Evolutionary conservation across 2,888 invertebrate species (phyloP), one percentile per base, ranked within the genome.

Genomic region (Erannis defoliaria): DNA sequence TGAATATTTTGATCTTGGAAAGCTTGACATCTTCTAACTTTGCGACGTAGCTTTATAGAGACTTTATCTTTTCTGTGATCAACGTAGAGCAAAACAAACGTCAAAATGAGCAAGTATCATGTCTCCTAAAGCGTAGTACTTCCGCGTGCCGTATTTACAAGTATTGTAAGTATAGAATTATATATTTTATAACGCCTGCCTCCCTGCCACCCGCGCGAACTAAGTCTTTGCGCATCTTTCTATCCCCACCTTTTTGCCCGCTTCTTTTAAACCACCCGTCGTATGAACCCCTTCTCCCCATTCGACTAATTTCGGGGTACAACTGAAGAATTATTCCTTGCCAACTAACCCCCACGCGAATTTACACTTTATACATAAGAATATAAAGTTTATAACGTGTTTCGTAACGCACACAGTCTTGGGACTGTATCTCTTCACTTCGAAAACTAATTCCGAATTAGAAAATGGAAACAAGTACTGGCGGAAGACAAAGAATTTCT

Each of bases 161-260:
- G 93, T 93, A 93, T 93, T 93, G 93, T 93, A 92, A 93, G 93
- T 92, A 92, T 93, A 93, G 92, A 93, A 93, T 93, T 93, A 93
- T 93, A 93, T 92, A 93, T 93, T 93, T 93, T 92, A 92, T 92
- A 93, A 92, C 91, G 84, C 90, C 89, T 81, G 78, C 80, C 80
- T 62, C 29, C 51, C 75, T 67, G 71, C 73, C 79, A 79, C 88
- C 89, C 89, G 82, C 89, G 89, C 90, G 87, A 92, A 92, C 92
- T 92, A 92, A 92, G 92, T 92, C 92, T 92, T 91, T 92, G 92
- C 93, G 93, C 92, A 92, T 92, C 92, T 93, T 93, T 93, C 92
- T 91, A 90, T 90, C 91, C 81, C 92, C 92, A 88, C 92, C 90
- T 92, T 93, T 93, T 93, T 92, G 91, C 88, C 88, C 86, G 86